Conservation (phyloP, 2,797 vertebrate species). For the Macrochelys suwanniensis region DNA sequence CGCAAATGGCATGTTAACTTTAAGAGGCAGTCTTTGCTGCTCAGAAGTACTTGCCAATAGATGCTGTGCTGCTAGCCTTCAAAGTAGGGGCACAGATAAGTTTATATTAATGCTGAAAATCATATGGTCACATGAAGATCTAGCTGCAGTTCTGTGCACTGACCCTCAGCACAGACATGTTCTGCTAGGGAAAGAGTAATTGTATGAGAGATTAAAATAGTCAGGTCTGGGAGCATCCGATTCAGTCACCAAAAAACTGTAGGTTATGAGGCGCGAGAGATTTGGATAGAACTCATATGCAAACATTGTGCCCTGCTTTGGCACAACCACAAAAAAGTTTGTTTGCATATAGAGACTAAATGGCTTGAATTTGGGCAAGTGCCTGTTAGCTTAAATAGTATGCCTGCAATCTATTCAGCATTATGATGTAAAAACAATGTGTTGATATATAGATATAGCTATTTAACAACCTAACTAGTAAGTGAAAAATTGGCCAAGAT, state of each 20-base stretch:
- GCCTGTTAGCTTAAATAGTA: neutral
- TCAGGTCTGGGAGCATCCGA: constrained; percentile 15
- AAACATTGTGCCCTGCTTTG: neutral
- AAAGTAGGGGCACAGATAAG: neutral
- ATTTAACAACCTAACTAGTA: neutral
- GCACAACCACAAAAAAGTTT: no score
- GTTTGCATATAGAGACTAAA: neutral
- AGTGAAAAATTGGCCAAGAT: neutral
- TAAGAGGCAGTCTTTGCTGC: neutral
- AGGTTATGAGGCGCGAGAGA: neutral
- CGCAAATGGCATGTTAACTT: neutral
- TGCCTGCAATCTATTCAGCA: neutral
- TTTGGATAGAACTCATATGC: neutral
- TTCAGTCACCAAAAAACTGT: neutral
- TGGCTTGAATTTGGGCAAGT: neutral
- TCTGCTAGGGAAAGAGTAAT: constrained; percentile 35
- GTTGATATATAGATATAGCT: neutral
- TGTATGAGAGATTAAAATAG: constrained; percentile 15
- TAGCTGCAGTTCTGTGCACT: constrained; percentile 4
- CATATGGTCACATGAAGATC: neutral
- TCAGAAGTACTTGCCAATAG: neutral
- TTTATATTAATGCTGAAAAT: no score
- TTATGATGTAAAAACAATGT: neutral
- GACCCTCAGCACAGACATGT: constrained; percentile 6
- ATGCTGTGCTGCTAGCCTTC: neutral